Base-by-base conservation (phyloP, 1,140 invertebrate species). In the Pachypsylla venusta region DNA sequence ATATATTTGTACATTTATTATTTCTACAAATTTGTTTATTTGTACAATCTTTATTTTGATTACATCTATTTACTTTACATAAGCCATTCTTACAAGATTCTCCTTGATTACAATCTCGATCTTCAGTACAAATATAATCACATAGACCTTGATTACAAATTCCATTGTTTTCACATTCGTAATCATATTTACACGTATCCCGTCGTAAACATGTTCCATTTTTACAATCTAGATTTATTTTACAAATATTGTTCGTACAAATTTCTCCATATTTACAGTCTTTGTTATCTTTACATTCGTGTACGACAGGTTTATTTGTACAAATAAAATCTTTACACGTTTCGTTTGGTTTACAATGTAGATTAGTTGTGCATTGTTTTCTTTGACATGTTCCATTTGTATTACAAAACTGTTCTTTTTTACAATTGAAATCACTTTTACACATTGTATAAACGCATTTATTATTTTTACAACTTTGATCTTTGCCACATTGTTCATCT, bases 91-190 rank as follows among this genome's bases (percentile, higher is more conserved):
- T 5, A n/a, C 42, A 48, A n/a, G 42, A 5, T 48, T 48, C 42
- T 4, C 42, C 42, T 3, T n/a, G 42, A 22, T 48, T 48, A n/a
- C 42, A 48, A n/a, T 48, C 42, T 7, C 22, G 5, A 22, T 48
- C 42, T 19, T 48, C n/a, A n/a, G 16, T 10, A 22, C 42, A 48
- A 22, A 48, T 19, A 22, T 48, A 48, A 22, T 48, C 42, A 22
- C 42, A 48, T n/a, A 48, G 16, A 22, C 42, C 42, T 19, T 48
- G 42, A 22, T 48, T 48, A n/a, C 42, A 48, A n/a, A 48, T 22
- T n/a, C 42, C 42, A 19, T 48, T 48, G 42, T 48, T 48, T 19
- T 48, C 42, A 48, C 42, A 48, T 22, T 48, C 42, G 42, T 48
- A 48, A 48, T 48, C 42, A 48, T 48, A 48, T 22, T 48, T 48